Evolutionary conservation across 2,888 invertebrate species (phyloP).

Genomic region (Uropetala carovei): DNA sequence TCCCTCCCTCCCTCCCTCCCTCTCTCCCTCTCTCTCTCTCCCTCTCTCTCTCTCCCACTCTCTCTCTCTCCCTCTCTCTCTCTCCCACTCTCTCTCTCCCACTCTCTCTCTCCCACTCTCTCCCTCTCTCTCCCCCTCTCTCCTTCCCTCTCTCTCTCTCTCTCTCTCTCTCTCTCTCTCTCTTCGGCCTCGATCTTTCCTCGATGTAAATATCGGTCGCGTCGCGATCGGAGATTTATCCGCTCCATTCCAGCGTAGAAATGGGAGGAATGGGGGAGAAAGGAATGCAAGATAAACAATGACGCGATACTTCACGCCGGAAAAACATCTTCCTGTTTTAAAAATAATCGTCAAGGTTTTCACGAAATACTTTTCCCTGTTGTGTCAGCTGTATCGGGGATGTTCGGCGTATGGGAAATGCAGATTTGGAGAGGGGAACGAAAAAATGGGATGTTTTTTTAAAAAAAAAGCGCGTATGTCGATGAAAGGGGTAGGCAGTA

Average conservation of each 20-base stretch:
- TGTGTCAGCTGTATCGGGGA: constrained; percentile 12
- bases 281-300: too few species aligned
- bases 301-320: background rate
- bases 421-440: background rate
- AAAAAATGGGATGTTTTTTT: background rate
- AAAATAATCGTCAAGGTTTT: background rate
- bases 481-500: too few species aligned
- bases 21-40: background rate
- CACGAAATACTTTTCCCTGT: background rate
- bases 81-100: too few species aligned
- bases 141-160: background rate
- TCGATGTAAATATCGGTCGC: too few species aligned
- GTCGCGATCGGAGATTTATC: background rate
- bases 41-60: too few species aligned
- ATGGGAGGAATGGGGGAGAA: background rate
- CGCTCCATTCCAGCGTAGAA: background rate
- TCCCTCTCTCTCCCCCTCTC: too few species aligned
- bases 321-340: background rate
- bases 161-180: background rate
- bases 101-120: too few species aligned
- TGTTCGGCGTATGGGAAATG: background rate
- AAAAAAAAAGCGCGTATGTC: too few species aligned
- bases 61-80: too few species aligned
- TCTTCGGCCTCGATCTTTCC: too few species aligned
- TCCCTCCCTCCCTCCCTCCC: background rate